phyloP scores from a whole-genome alignment of 2,113 vertebrate species.

The Ia io region DNA sequence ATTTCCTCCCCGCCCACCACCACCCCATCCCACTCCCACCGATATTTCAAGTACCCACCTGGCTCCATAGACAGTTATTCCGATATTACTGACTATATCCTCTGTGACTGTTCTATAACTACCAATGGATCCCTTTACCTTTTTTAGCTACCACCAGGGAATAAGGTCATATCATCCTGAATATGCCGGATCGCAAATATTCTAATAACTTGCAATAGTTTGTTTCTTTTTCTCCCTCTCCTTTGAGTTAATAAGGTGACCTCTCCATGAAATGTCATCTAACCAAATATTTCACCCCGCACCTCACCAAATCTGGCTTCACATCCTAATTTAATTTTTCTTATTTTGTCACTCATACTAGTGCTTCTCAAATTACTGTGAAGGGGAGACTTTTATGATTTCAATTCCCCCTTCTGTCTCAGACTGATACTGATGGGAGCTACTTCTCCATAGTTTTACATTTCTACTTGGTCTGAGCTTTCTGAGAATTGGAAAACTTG shows the following conservation, averaged over 20 bases:
- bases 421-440: background rate
- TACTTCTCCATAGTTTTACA: background rate
- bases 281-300: background rate
- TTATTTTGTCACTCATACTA: background rate
- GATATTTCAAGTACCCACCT: background rate
- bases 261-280: background rate
- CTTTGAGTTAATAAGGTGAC: background rate
- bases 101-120: background rate
- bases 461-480: background rate
- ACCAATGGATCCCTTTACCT: background rate
- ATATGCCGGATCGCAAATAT: background rate
- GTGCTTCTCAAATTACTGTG: background rate
- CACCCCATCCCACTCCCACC: background rate
- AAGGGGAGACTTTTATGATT: no score
- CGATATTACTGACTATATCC: background rate
- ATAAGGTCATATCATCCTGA: background rate
- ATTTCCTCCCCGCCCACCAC: background rate
- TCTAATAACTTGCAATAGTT: background rate
- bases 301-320: background rate
- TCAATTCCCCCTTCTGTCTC: background rate
- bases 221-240: background rate
- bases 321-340: background rate
- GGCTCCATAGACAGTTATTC: background rate
- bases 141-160: background rate
- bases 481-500: background rate